Conservation (phyloP, 2,797 vertebrate species). For the Sylvia borin region DNA sequence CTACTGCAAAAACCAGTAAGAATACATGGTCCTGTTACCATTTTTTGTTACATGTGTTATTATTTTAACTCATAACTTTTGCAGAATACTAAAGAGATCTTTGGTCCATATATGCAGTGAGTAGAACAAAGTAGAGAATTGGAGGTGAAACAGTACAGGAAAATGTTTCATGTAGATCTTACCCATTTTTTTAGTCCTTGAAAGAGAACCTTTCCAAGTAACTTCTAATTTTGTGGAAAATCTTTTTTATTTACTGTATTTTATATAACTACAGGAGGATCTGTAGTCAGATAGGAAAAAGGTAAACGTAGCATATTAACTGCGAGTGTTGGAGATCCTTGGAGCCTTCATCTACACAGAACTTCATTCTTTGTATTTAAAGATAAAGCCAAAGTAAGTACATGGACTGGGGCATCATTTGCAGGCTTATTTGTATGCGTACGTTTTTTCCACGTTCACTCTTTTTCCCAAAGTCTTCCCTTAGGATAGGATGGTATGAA, state of each 20-base stretch:
- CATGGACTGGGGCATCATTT: neutral
- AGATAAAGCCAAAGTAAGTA: neutral
- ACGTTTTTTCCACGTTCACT: neutral
- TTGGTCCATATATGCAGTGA: neutral
- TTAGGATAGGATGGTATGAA: neutral
- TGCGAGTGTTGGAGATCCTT: neutral
- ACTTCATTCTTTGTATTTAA: neutral
- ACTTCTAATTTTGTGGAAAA: neutral
- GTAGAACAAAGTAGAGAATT: neutral
- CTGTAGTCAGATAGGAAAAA: neutral
- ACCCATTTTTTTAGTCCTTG: neutral
- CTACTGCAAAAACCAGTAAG: neutral
- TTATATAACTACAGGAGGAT: neutral
- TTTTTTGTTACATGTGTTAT: neutral
- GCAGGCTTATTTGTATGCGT: neutral
- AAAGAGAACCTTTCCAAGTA: neutral
- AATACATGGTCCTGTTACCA: neutral
- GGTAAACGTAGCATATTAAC: neutral
- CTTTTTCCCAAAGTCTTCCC: neutral
- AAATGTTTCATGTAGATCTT: neutral
- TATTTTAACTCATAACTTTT: neutral
- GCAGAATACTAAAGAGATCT: neutral
- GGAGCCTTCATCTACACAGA: neutral
- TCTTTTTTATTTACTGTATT: neutral
- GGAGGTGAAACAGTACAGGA: neutral